A percentile compares a stretch with the other conserved stretches of the same genome.
phyloP scores from a whole-genome alignment of 1,140 invertebrate species.

The Neotoxoptera formosana region DNA sequence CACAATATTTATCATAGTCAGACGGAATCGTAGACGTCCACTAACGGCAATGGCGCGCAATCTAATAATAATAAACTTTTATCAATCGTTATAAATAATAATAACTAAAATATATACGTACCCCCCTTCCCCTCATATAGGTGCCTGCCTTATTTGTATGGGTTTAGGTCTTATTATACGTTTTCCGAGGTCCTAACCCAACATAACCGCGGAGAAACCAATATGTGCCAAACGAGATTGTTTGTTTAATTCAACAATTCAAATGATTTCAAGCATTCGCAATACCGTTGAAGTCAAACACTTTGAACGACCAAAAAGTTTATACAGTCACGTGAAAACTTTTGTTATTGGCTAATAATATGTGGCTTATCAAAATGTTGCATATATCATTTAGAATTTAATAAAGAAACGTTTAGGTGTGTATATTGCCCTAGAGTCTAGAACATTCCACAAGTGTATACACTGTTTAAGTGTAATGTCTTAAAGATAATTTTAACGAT shows the following conservation, averaged over 20 bases:
- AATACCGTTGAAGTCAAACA: background rate
- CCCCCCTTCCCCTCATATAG: background rate
- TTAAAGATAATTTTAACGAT: background rate
- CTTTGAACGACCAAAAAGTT: background rate
- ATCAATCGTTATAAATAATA: background rate
- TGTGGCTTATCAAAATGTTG: background rate
- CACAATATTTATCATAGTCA: background rate
- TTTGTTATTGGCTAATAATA: background rate
- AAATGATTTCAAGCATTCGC: background rate
- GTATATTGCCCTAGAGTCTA: background rate
- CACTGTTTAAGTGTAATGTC: background rate
- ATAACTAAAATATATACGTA: background rate
- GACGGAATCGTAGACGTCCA: background rate
- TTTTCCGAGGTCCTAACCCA: background rate
- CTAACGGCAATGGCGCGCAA: background rate
- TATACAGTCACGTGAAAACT: background rate
- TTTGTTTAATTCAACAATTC: background rate
- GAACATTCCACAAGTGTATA: background rate
- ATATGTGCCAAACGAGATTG: background rate
- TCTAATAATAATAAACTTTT: too few species aligned
- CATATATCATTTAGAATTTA: background rate
- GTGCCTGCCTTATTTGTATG: background rate
- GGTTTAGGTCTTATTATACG: background rate
- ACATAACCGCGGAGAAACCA: background rate
- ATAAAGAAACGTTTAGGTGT: background rate